Evolutionary conservation across 2,888 invertebrate genomes (phyloP).

Genomic region (Chymomyza procnemis): DNA sequence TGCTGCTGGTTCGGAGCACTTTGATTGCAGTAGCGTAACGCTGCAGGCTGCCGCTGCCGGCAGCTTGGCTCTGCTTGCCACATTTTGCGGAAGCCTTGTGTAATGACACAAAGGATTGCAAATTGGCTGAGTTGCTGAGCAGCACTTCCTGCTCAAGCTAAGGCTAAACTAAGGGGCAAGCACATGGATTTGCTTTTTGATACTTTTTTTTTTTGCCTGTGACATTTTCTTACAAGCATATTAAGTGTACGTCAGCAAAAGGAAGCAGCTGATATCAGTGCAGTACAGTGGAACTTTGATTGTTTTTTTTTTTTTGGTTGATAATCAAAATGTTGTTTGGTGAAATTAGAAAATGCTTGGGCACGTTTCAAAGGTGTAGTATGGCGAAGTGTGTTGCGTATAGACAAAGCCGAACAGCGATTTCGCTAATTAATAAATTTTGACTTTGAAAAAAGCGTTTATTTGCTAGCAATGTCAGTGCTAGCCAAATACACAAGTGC

Average conservation of each 20-base stretch:
- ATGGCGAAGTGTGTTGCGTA: no score
- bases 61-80: not conserved
- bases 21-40: slow-evolving; percentile 61
- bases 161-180: slow-evolving; percentile 15
- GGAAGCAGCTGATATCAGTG: not conserved
- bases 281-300: no score
- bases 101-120: slow-evolving; percentile 77
- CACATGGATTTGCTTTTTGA: slow-evolving; percentile 59
- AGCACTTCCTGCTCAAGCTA: slow-evolving; percentile 54
- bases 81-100: slow-evolving; percentile 67
- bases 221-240: not conserved
- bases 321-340: no score
- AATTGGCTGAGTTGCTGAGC: slow-evolving; percentile 61
- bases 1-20: slow-evolving; percentile 45
- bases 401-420: no score
- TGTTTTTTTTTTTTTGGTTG: no score
- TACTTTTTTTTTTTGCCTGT: not conserved
- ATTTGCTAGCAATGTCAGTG: no score
- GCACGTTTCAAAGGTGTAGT: no score
- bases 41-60: slow-evolving; percentile 46
- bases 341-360: no score
- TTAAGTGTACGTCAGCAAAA: not conserved
- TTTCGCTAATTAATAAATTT: no score
- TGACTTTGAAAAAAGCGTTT: no score
- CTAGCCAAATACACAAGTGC: no score